Evolutionary conservation across 2,888 invertebrate genomes (phyloP).

Genomic region (Aleiodes alternator): DNA sequence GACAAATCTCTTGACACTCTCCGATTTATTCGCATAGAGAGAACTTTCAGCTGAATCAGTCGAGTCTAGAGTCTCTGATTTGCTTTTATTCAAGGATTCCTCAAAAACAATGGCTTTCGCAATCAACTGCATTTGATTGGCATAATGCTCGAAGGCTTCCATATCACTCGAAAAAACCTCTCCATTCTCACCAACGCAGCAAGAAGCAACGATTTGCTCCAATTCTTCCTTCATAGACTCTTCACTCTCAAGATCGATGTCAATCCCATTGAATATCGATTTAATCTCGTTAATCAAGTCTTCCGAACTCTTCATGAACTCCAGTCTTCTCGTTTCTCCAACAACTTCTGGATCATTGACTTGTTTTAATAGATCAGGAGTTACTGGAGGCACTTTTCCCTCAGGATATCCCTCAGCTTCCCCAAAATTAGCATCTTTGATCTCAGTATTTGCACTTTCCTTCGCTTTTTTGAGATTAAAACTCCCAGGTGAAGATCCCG

Average conservation of each 20-base stretch:
- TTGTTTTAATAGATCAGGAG: neutral
- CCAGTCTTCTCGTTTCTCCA: neutral
- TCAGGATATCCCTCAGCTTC: neutral
- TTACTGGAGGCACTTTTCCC: neutral
- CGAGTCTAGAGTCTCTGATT: constrained; percentile 15
- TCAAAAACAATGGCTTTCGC: constrained; percentile 17
- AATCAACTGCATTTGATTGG: constrained; percentile 39
- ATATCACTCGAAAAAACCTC: constrained; percentile 10
- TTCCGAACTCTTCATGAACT: neutral
- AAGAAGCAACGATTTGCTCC: constrained; percentile 20
- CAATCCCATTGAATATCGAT: constrained; percentile 28
- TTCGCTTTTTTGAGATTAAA: constrained; percentile 41
- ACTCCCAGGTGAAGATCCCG: constrained; percentile 32
- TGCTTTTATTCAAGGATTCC: constrained; percentile 9
- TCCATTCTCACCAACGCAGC: constrained; percentile 4
- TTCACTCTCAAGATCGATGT: constrained; percentile 26
- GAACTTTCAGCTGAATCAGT: neutral
- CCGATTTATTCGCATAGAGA: constrained; percentile 13
- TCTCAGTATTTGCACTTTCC: constrained; percentile 35
- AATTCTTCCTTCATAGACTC: constrained; percentile 13
- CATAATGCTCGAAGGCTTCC: constrained; percentile 29
- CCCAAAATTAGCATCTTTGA: constrained; percentile 11
- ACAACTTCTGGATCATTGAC: neutral
- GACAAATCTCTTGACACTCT: constrained; percentile 16
- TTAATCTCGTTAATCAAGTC: constrained; percentile 32